Evolutionary conservation across 1,140 invertebrate genomes (phyloP), one percentile per base, ranked within the genome.

Genomic region (Diorhabda carinulata): DNA sequence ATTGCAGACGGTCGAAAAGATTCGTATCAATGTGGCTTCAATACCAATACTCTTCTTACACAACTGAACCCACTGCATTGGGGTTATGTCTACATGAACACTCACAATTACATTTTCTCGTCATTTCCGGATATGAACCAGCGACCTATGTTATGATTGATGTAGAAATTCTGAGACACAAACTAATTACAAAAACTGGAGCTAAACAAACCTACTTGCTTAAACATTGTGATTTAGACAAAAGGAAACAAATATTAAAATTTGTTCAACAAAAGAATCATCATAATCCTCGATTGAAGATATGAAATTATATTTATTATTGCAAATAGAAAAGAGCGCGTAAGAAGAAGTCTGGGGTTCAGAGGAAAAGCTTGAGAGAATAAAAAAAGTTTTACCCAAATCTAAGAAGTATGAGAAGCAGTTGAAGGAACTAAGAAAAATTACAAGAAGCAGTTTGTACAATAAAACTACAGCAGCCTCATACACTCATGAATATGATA

Each of bases 211-310:
- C 91, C 78, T 99, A 94, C 83, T 80, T 98, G 45, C 84, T 99
- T 40, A 95, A 97, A 82, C 96, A 98, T 83, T 91, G 88, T 77
- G 96, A 98, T 86, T 86, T 98, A 62, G 96, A 98, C 80, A 88
- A 88, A 80, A 85, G 97, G 68, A 91, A 96, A 78, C 97, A 97
- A 6, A 78, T 86, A 41, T 83, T 99, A 61, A 94, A 92, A 76
- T 98, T 86, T 80, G 90, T 98, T 62, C 83, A 90, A 5, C 88
- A 89, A 70, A 96, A 96, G 82, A 99, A 99, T 88, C 97, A 96
- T 6, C 95, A 98, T 80, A 94, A 97, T 83, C 82, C 87, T 85
- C 88, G 75, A 96, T 93, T 90, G 94, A 95, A 42, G 92, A 95
- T 75, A 98, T 98, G 96, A 96, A 96, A 80, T 83, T 98, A 0